A percentile compares a stretch with the other conserved stretches of the same genome.
Conservation (phyloP, 2,888 invertebrate species). For the Euzophera pinguis region DNA sequence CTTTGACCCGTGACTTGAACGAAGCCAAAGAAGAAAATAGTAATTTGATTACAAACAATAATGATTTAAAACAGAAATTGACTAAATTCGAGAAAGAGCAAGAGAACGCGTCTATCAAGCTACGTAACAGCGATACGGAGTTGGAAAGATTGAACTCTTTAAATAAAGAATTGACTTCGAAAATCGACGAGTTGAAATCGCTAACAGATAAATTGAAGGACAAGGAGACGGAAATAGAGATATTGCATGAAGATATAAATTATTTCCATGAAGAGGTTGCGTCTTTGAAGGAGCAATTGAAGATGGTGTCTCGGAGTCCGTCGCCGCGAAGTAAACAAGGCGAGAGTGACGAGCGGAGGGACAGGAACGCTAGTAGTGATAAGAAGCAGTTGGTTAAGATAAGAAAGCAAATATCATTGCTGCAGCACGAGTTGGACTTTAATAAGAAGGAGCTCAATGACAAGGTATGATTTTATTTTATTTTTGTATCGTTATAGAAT, state of each 20-base stretch:
- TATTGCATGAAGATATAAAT: conserved; percentile 71
- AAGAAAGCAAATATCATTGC: conserved; percentile 58
- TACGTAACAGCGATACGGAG: conserved; percentile 62
- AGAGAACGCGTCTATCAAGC: conserved; percentile 60
- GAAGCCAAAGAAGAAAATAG: conserved; percentile 65
- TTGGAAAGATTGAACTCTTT: conserved; percentile 55
- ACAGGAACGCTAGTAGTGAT: conserved; percentile 75
- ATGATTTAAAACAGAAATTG: conserved; percentile 59
- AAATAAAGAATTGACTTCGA: conserved; percentile 57
- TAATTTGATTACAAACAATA: conserved; percentile 50
- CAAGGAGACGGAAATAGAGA: conserved; percentile 77
- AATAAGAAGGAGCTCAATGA: conserved; percentile 72
- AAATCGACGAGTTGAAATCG: conserved; percentile 63
- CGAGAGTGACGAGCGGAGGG: conserved; percentile 75
- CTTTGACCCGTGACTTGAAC: conserved; percentile 54
- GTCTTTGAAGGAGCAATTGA: conserved; percentile 63
- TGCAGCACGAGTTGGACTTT: conserved; percentile 69
- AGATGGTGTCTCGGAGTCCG: conserved; percentile 73
- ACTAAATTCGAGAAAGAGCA: conserved; percentile 70
- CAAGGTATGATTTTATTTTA: conserved; percentile 43
- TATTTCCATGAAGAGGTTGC: conserved; percentile 74
- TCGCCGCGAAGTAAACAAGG: conserved; percentile 78
- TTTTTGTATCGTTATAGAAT: neutral
- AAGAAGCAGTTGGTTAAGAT: conserved; percentile 80
- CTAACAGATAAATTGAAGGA: conserved; percentile 69